These are phyloP conservation scores for Genyomyrus donnyi DNA, from an alignment of 2,113 vertebrate genomes.

Conservation along the genomic window DNA sequence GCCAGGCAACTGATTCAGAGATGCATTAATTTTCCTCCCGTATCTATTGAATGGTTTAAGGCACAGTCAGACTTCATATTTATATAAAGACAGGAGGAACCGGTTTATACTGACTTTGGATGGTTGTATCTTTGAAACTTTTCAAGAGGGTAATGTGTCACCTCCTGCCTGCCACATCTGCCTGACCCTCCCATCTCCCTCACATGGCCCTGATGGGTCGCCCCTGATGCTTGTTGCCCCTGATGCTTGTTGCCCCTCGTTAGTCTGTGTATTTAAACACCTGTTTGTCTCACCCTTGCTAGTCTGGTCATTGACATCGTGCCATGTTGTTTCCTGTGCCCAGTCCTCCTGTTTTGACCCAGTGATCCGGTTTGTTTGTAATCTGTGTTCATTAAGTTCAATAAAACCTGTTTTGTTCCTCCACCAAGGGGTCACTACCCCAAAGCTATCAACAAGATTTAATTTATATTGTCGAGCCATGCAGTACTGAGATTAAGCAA, in stretches of 20 bases:
- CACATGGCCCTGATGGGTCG: background rate
- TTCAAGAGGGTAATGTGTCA: background rate
- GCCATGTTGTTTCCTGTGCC: background rate
- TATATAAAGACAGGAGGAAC: background rate
- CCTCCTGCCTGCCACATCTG: background rate
- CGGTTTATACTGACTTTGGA: background rate
- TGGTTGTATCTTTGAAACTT: too few species aligned
- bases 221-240: background rate
- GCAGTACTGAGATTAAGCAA: background rate
- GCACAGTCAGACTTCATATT: background rate
- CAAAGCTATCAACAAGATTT: background rate
- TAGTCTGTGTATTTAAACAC: background rate
- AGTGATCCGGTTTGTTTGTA: background rate
- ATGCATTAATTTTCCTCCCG: background rate
- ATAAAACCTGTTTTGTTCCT: background rate
- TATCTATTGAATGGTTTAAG: background rate
- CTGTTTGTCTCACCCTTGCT: background rate
- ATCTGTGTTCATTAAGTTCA: background rate
- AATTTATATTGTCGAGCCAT: background rate
- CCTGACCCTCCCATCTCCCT: background rate
- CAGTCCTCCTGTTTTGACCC: background rate
- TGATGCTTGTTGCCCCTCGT: background rate
- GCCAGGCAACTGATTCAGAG: background rate
- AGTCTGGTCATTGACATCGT: background rate
- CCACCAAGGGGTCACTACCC: background rate